These are phyloP conservation scores for Melitaea cinxia DNA, from an alignment of 1,140 invertebrate species.

Conservation along the genomic window DNA sequence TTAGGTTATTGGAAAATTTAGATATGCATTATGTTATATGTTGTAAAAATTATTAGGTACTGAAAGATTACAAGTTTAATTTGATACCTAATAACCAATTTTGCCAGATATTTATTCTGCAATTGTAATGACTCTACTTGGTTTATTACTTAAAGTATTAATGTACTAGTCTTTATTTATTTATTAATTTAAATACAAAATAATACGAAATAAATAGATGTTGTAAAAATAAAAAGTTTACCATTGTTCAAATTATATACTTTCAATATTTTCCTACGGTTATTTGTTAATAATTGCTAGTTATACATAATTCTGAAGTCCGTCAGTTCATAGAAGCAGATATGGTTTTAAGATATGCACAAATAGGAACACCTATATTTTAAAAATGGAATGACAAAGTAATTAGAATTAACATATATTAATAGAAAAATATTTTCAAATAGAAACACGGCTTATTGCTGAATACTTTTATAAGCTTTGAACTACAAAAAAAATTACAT, in stretches of 20 bases:
- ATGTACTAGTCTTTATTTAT: constrained; percentile 10
- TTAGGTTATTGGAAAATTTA: not conserved
- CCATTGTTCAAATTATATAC: constrained; percentile 22
- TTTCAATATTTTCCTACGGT: constrained; percentile 32
- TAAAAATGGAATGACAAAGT: not conserved
- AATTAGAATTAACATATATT: not conserved
- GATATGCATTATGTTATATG: not conserved
- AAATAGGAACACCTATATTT: constrained; percentile 4
- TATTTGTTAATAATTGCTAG: constrained; percentile 28
- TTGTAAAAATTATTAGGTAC: not conserved
- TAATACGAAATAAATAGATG: constrained; percentile 30
- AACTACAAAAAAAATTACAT: constrained; percentile 39
- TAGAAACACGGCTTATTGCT: not conserved
- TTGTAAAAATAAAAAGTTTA: constrained; percentile 32
- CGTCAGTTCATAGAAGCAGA: constrained; percentile 67
- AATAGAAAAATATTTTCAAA: not conserved
- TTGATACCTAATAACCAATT: not conserved
- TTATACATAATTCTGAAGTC: constrained; percentile 31
- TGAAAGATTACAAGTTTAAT: not conserved
- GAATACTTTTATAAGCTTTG: not conserved
- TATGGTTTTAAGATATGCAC: constrained; percentile 60
- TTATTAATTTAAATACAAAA: constrained; percentile 29
- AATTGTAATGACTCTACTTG: constrained; percentile 2
- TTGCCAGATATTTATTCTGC: not conserved
- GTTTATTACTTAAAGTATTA: constrained; percentile 43